phyloP scores from a whole-genome alignment of 2,113 vertebrate genomes.

The Nycticebus coucang region DNA sequence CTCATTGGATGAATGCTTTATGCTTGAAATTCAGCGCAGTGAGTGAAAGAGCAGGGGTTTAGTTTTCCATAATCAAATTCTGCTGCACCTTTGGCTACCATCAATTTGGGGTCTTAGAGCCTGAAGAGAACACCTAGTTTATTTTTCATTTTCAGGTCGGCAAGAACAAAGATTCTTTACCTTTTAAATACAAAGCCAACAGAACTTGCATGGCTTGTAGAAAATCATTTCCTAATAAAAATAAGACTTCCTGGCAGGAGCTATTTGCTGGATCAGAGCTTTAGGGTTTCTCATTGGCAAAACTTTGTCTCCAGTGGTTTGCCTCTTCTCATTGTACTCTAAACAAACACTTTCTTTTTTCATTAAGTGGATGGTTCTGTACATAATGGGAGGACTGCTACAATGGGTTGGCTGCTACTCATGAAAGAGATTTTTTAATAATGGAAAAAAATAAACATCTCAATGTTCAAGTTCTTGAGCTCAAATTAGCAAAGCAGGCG shows the following conservation, averaged over 20 bases:
- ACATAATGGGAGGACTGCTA: conserved; percentile 67
- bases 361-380: conserved; percentile 68
- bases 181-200: conserved; percentile 66
- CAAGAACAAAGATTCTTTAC: conserved; percentile 52
- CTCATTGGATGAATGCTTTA: background rate
- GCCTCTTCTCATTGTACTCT: conserved; percentile 29
- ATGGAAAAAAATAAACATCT: conserved; percentile 64
- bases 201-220: conserved; percentile 71
- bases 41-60: background rate
- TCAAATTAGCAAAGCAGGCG: conserved; percentile 71
- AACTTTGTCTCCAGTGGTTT: conserved; percentile 68
- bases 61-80: background rate
- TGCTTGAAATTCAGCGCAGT: conserved; percentile 6
- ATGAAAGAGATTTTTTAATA: conserved; percentile 57
- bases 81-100: background rate
- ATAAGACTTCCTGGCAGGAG: conserved; percentile 74
- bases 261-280: conserved; percentile 78
- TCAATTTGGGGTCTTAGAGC: background rate
- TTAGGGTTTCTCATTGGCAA: conserved; percentile 59
- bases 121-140: conserved; percentile 32
- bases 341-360: conserved; percentile 67
- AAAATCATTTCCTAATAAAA: conserved; percentile 77
- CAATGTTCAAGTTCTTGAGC: conserved; percentile 54
- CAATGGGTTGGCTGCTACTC: conserved; percentile 52
- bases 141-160: conserved; percentile 53